Evolutionary conservation across 1,140 invertebrate species (phyloP), one percentile per base, ranked within the genome.

Genomic region (Palaemon carinicauda): DNA sequence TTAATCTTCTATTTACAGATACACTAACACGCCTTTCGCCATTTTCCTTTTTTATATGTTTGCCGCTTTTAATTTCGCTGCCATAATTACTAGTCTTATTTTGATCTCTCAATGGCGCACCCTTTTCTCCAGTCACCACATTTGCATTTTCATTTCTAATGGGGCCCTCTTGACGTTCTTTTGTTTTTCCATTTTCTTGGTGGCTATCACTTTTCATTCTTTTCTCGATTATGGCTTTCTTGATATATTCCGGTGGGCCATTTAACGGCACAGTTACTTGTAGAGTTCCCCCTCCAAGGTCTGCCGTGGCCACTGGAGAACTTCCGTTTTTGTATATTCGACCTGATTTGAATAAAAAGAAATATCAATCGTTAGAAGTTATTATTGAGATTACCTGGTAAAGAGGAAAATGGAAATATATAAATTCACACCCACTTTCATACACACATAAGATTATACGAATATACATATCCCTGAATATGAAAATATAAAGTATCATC

Each of bases 241-340:
- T 54, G 19, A 80, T 87, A 50, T 82, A 50, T 19, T 86, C 83
- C 1, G 83, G 83, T 19, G 73, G 83, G 51, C 80, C 78, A 0
- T 51, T 41, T 1, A 87, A 56, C 17, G 85, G 85, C 19, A 87
- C 54, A 14, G 85, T 82, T 29, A 81, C 85, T 56, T 65, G 78
- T 41, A 87, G 79, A 31, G 85, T 87, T 15, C 85, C 85, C 12
- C 85, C 85, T 9, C 80, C 85, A n/a, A 87, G 79, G 41, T 87
- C 80, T 4, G 85, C 85, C 31, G 74, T 77, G 31, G 85, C 85
- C 19, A 87, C 19, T 4, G 85, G 85, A 9, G 51, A 33, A 24
- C 52, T 81, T n/a, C 27, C 41, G 79, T 87, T 82, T 31, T 80
- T 60, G 79, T 87, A 87, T 21, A 87, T 52, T 31, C 85, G 85